phyloP scores from a whole-genome alignment of 2,113 vertebrate genomes.

The Chaetops frenatus region DNA sequence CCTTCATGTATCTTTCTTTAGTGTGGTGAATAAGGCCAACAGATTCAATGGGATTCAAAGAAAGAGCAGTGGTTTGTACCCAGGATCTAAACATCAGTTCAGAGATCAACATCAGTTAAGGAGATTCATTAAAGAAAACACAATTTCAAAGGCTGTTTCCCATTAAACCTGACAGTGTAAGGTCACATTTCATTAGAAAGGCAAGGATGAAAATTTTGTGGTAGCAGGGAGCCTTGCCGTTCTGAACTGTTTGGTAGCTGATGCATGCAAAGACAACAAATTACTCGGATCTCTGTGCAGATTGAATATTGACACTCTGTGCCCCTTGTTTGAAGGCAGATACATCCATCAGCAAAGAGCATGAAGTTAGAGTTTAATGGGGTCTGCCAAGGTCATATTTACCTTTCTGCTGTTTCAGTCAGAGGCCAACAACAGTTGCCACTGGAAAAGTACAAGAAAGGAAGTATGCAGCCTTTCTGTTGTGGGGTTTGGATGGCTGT shows the following conservation, averaged over 20 bases:
- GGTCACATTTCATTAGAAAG: not conserved
- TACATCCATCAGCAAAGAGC: not conserved
- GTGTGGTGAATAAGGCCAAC: not conserved
- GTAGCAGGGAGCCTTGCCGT: not conserved
- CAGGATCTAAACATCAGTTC: not conserved
- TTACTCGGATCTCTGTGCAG: not conserved
- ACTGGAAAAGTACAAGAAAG: not conserved
- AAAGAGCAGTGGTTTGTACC: not conserved
- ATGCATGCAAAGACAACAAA: not conserved
- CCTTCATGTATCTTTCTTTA: not conserved
- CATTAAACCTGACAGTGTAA: accelerated
- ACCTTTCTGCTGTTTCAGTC: not conserved
- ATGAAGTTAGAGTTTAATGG: not conserved
- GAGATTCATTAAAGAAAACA: not conserved
- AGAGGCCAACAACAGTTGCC: not conserved
- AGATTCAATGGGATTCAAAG: not conserved
- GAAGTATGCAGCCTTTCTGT: not conserved
- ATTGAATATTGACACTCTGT: not conserved
- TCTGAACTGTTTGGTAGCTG: not conserved
- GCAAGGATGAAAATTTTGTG: not conserved
- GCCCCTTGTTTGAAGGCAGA: not conserved
- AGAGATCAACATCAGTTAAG: not conserved
- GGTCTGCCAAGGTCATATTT: not conserved
- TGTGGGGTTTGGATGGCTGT: accelerated
- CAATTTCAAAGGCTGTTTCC: not conserved